phyloP scores from a whole-genome alignment of 2,113 vertebrate genomes.

The Petroica traversi region DNA sequence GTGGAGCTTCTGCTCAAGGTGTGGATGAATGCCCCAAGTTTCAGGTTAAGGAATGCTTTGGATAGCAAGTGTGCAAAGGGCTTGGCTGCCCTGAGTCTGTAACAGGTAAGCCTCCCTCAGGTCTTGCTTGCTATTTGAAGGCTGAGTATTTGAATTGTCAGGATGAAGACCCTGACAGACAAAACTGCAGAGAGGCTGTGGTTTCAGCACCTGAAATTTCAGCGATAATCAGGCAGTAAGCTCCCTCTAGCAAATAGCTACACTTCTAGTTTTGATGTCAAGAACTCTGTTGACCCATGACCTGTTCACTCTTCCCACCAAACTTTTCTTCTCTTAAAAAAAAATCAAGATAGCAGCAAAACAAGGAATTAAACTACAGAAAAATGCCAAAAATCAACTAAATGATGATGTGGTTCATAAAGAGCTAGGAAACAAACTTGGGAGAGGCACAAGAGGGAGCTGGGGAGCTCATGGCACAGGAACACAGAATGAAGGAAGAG shows the following conservation, averaged over 20 bases:
- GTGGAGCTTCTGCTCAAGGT: background rate
- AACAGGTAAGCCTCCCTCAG: background rate
- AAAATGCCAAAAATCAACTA: background rate
- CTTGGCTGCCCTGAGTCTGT: fast-evolving
- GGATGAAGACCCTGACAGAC: background rate
- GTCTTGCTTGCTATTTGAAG: background rate
- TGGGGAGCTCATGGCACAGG: background rate
- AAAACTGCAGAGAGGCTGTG: background rate
- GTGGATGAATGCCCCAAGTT: fast-evolving
- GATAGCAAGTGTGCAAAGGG: background rate
- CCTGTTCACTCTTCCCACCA: fast-evolving
- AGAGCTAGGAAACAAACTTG: background rate
- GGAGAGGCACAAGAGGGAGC: background rate
- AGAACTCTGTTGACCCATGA: background rate
- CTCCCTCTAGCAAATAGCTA: background rate
- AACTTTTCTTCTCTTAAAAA: background rate
- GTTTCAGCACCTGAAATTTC: background rate
- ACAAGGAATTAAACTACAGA: background rate
- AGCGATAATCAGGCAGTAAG: background rate
- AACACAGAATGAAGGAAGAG: background rate
- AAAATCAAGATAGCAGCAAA: background rate
- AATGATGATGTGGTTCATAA: background rate
- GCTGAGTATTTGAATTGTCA: background rate
- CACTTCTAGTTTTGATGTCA: background rate
- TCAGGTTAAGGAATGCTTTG: background rate